Conservation (phyloP, 2,888 invertebrate genomes). For the Linnaemya vulpina region DNA sequence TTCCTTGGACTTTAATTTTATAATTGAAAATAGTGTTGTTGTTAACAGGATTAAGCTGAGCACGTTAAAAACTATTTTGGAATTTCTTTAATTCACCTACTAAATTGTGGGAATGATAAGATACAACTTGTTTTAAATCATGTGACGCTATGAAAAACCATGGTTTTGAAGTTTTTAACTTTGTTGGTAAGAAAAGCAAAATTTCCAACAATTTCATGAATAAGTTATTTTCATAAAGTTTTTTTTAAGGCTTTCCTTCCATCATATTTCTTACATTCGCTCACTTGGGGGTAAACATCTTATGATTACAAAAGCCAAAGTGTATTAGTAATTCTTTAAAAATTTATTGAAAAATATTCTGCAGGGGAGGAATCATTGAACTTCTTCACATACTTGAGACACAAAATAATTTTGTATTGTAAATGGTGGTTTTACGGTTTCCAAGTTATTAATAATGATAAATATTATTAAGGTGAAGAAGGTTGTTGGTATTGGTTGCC, state of each 20-base stretch:
- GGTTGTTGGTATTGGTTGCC: too few species aligned
- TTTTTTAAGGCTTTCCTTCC: slow-evolving; percentile 17
- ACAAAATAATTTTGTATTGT: neutral
- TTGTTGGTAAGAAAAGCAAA: slow-evolving; percentile 15
- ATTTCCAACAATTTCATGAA: slow-evolving; percentile 49
- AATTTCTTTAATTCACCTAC: too few species aligned
- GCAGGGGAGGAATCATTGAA: neutral
- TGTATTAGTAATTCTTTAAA: neutral
- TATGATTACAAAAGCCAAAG: neutral
- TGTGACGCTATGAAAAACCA: slow-evolving; percentile 3
- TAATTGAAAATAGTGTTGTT: too few species aligned
- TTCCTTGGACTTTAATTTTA: too few species aligned
- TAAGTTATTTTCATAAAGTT: slow-evolving; percentile 57
- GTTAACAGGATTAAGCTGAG: too few species aligned
- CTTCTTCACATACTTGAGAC: neutral
- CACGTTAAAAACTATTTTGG: too few species aligned
- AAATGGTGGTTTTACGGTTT: neutral
- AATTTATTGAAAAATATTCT: slow-evolving; percentile 12
- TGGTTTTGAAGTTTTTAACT: neutral
- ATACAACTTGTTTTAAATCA: too few species aligned
- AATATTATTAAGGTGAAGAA: too few species aligned
- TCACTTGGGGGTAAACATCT: neutral
- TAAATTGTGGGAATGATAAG: too few species aligned
- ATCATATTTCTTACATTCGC: neutral
- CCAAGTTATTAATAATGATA: neutral